Base-by-base conservation (phyloP, 2,797 vertebrate genomes). In the Enteromius treurensis region DNA sequence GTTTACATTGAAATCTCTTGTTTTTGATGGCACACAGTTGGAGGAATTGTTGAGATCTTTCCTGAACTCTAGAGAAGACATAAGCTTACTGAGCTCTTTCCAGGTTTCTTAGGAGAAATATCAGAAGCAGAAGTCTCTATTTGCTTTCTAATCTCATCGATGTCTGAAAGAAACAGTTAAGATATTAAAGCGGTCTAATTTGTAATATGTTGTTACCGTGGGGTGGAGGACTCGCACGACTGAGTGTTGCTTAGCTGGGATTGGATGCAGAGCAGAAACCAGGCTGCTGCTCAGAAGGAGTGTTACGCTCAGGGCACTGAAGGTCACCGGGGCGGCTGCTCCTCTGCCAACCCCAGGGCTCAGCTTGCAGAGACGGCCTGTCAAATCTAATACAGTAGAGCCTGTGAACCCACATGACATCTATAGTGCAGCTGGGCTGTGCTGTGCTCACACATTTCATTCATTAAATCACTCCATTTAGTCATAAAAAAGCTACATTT, bases 321-420 rank as follows among this genome's bases (percentile, higher is more conserved):
- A 75, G 80, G 69, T 82, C 60, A 60, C 21, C 7, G 7, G 68
- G 60, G 49, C 69, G 29, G 3, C 29, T 26, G 40, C 69, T 86
- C 51, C 51, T 78, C 79, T 70, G 77, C n/a, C 62, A 74, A 67
- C 77, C 85, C 69, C 21, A 29, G 49, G 51, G 75, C 80, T 73
- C 45, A 82, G 75, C 80, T 78, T 69, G 67, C 62, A 85, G 53
- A 70, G 70, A 37, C 47, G 13, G 75, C 81, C 77, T 86, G 69
- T 82, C 85, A 83, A 15, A 71, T 71, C 37, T 17, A 55, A 65
- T 79, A 79, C 80, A 58, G 37, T 73, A 32, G 23, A 82, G 42
- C 60, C 51, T 7, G n/a, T 60, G 32, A 82, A 69, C 49, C 32
- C 49, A 75, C 42, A 53, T 55, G 70, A 68, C 80, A 76, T 80